Percentiles rank a stretch among this genome's conserved stretches.
These are phyloP conservation scores for Argyra leucocephala DNA, from an alignment of 2,888 invertebrate species.

Conservation along the genomic window DNA sequence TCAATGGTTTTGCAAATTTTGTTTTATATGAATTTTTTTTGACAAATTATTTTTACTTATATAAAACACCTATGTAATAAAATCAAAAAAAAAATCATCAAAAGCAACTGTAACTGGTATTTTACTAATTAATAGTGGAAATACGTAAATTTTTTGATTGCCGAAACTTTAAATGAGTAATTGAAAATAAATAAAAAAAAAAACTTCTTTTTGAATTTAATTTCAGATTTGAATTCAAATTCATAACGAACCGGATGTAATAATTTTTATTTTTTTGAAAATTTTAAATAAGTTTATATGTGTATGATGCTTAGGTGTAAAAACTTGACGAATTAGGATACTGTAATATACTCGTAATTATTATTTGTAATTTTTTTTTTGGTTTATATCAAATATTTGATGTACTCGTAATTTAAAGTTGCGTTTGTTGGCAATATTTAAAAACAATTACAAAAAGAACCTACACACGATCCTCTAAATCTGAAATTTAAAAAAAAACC, in stretches of 20 bases:
- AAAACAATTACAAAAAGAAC: too few species aligned
- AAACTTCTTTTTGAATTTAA: too few species aligned
- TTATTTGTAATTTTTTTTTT: too few species aligned
- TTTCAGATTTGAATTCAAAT: too few species aligned
- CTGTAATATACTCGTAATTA: too few species aligned
- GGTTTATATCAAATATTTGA: too few species aligned
- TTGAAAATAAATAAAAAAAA: neutral
- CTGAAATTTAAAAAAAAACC: too few species aligned
- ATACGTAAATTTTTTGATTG: neutral
- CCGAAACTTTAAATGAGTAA: neutral
- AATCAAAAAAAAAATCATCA: neutral
- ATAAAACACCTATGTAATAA: neutral
- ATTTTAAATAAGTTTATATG: neutral
- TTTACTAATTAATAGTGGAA: constrained; percentile 1
- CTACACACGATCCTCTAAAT: too few species aligned
- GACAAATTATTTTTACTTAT: neutral
- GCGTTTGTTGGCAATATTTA: too few species aligned
- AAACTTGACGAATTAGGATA: too few species aligned
- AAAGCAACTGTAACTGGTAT: neutral
- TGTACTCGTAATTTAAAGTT: too few species aligned
- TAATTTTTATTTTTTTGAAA: neutral
- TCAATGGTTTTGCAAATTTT: constrained; percentile 3
- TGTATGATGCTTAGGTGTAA: neutral
- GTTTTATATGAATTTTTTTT: too few species aligned
- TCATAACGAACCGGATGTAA: neutral